A percentile compares a stretch with the other conserved stretches of the same genome.
These are phyloP conservation scores for Epizoanthus rinbou DNA, from an alignment of 92 coral and sea anemone species.

Conservation along the genomic window DNA sequence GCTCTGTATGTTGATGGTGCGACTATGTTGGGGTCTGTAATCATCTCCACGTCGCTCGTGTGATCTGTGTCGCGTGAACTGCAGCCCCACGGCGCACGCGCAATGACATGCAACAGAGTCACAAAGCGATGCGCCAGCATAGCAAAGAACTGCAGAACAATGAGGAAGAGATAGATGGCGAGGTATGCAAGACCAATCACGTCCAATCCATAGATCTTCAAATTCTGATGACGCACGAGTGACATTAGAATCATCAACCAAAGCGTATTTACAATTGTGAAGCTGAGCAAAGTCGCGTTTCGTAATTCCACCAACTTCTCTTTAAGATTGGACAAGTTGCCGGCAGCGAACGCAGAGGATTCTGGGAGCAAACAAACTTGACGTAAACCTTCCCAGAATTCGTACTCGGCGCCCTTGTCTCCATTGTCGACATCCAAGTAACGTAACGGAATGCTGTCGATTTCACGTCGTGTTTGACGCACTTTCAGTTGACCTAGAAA, in stretches of 20 bases:
- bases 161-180: conserved; percentile 52
- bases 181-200: conserved; percentile 69
- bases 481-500: conserved; percentile 49
- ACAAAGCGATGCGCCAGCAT: conserved; percentile 69
- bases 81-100: conserved; percentile 67
- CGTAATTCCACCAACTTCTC: conserved; percentile 53
- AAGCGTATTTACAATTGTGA: conserved; percentile 62
- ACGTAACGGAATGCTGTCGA: conserved; percentile 47
- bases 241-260: conserved; percentile 69
- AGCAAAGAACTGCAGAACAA: conserved; percentile 64
- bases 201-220: conserved; percentile 62
- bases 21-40: not conserved
- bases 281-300: conserved; percentile 57
- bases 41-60: not conserved
- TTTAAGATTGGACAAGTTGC: conserved; percentile 48
- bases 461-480: conserved; percentile 59
- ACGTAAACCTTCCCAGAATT: conserved; percentile 68
- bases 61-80: not conserved
- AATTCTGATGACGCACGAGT: conserved; percentile 39
- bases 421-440: conserved; percentile 53
- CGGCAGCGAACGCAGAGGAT: conserved; percentile 54
- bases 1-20: too few species aligned
- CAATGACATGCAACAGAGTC: conserved; percentile 62
- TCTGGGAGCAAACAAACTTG: conserved; percentile 58
- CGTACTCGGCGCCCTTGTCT: conserved; percentile 57